phyloP scores from a whole-genome alignment of 2,113 vertebrate genomes.

The Rhadina sibilatrix region DNA sequence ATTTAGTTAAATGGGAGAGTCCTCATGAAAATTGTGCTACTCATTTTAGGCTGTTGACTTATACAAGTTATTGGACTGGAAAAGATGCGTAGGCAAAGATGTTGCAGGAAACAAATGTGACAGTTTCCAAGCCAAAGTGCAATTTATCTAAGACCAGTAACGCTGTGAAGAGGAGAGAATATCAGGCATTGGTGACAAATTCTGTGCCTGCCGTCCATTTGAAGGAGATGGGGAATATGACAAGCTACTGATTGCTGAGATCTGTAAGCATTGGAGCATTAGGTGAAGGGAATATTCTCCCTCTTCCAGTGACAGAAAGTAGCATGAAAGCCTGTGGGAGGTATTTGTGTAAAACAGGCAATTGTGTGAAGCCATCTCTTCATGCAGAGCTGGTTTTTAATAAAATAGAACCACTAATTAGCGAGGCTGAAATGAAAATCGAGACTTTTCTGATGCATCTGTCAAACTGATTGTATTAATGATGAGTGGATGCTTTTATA shows the following conservation, averaged over 20 bases:
- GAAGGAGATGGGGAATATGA: background rate
- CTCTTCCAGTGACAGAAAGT: background rate
- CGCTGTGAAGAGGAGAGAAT: background rate
- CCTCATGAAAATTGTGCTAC: background rate
- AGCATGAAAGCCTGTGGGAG: background rate
- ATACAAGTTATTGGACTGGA: background rate
- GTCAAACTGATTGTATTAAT: conserved; percentile 7
- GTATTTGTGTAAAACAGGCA: conserved; percentile 3
- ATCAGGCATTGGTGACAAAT: background rate
- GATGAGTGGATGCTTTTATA: background rate
- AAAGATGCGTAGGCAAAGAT: background rate
- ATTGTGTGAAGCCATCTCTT: background rate
- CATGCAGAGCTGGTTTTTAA: background rate
- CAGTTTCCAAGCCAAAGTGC: background rate
- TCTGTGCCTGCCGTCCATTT: background rate
- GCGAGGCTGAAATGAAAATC: background rate
- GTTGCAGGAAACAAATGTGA: background rate
- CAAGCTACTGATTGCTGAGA: background rate
- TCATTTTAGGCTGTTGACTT: background rate
- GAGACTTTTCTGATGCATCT: background rate
- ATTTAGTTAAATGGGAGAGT: background rate
- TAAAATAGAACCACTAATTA: background rate
- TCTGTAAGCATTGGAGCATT: background rate
- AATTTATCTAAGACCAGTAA: background rate
- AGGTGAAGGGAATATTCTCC: background rate